Evolutionary conservation across 2,888 invertebrate species (phyloP).

Genomic region (Cheilosia scutellata): DNA sequence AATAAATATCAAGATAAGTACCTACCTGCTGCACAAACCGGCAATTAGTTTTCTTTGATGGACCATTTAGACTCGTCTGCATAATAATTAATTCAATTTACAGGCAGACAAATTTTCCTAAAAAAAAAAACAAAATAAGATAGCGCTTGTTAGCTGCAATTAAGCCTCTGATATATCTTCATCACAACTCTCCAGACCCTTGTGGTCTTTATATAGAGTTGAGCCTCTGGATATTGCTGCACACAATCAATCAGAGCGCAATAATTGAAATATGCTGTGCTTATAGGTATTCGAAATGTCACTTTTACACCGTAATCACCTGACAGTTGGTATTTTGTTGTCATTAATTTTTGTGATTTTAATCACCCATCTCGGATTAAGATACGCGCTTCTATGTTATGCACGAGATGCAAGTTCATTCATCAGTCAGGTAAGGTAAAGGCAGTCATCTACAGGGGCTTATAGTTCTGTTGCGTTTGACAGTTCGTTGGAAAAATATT

Average conservation of each 20-base stretch:
- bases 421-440: slow-evolving; percentile 44
- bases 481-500: slow-evolving; percentile 75
- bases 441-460: neutral
- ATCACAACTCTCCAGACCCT: slow-evolving; percentile 30
- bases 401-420: slow-evolving; percentile 59
- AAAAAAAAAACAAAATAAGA: slow-evolving; percentile 51
- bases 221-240: slow-evolving; percentile 40
- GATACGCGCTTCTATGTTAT: slow-evolving; percentile 46
- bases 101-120: slow-evolving; percentile 70
- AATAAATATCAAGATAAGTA: slow-evolving; percentile 24
- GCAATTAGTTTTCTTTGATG: slow-evolving; percentile 72
- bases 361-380: slow-evolving; percentile 62
- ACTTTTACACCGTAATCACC: slow-evolving; percentile 54
- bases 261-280: slow-evolving; percentile 68
- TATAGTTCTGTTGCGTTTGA: slow-evolving; percentile 52
- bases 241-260: slow-evolving; percentile 74
- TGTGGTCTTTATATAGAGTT: neutral
- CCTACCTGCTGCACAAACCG: slow-evolving; percentile 25
- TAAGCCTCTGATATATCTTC: slow-evolving; percentile 70
- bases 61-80: slow-evolving; percentile 67
- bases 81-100: slow-evolving; percentile 71
- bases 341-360: slow-evolving; percentile 68
- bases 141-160: slow-evolving; percentile 67
- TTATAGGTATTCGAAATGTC: slow-evolving; percentile 58
- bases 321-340: slow-evolving; percentile 65